Conservation (phyloP, 1,140 invertebrate species). For the Pseudachorutes palmiensis region DNA sequence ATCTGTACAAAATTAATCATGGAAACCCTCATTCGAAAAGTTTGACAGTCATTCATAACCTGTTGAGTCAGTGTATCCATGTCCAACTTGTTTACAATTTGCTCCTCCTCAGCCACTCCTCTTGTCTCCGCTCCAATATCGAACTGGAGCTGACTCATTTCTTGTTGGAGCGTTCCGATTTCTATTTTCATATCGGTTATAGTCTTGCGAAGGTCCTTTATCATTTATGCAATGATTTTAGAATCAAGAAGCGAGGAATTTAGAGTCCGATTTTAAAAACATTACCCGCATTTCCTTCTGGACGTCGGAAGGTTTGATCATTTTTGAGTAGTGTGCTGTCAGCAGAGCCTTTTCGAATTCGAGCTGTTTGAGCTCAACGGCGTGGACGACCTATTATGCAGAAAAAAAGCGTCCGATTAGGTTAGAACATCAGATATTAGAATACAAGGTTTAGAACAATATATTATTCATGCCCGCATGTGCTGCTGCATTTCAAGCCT, state of each 20-base stretch:
- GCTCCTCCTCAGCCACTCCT: slow-evolving; percentile 23
- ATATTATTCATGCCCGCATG: no score
- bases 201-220: slow-evolving; percentile 19
- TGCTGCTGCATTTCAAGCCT: slow-evolving; percentile 32
- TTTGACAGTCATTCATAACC: slow-evolving; percentile 2
- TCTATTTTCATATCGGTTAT: slow-evolving; percentile 33
- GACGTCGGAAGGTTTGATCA: slow-evolving; percentile 34
- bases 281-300: slow-evolving; percentile 31
- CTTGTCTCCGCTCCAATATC: slow-evolving; percentile 29
- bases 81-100: slow-evolving; percentile 27
- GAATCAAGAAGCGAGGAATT: no score
- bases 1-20: slow-evolving; percentile 12
- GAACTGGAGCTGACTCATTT: slow-evolving; percentile 28
- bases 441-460: no score
- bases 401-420: no score
- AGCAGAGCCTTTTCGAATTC: slow-evolving; percentile 35
- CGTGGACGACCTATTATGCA: no score
- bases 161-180: slow-evolving; percentile 28
- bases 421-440: no score
- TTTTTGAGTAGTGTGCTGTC: slow-evolving; percentile 26
- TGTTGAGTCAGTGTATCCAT: slow-evolving; percentile 33
- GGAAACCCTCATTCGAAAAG: not conserved
- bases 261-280: not conserved
- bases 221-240: no score
- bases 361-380: slow-evolving; percentile 31